These are phyloP conservation scores for Cyclophora punctaria DNA, from an alignment of 2,888 invertebrate species.

Conservation along the genomic window DNA sequence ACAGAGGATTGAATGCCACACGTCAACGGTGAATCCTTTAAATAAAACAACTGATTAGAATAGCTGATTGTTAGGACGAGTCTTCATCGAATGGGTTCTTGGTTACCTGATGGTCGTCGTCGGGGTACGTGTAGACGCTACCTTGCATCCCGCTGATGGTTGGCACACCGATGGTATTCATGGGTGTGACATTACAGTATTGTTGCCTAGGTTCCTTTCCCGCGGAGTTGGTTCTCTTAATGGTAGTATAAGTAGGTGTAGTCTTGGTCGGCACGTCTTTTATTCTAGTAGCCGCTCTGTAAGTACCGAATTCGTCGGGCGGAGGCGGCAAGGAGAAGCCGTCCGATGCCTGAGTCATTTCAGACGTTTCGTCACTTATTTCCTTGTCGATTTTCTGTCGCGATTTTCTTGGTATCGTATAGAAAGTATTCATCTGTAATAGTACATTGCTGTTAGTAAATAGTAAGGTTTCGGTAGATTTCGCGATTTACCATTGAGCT, in stretches of 20 bases:
- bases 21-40: slow-evolving; percentile 38
- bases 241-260: slow-evolving; percentile 51
- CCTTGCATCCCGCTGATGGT: slow-evolving; percentile 45
- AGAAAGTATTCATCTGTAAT: slow-evolving; percentile 65
- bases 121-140: slow-evolving; percentile 56
- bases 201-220: slow-evolving; percentile 43
- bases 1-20: slow-evolving; percentile 27
- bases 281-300: slow-evolving; percentile 54
- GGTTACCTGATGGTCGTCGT: slow-evolving; percentile 55
- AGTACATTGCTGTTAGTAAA: too few relatives aligned
- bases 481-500: too few relatives aligned
- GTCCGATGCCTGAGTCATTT: slow-evolving; percentile 62
- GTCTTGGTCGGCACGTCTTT: slow-evolving; percentile 53
- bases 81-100: slow-evolving; percentile 64
- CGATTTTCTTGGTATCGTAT: slow-evolving; percentile 65
- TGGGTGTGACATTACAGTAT: slow-evolving; percentile 45
- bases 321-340: slow-evolving; percentile 65
- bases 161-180: slow-evolving; percentile 62
- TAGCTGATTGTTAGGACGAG: slow-evolving; percentile 30
- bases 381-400: slow-evolving; percentile 53
- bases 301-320: slow-evolving; percentile 62
- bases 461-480: too few relatives aligned
- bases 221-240: slow-evolving; percentile 42
- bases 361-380: slow-evolving; percentile 57
- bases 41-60: slow-evolving; percentile 32